These are phyloP conservation scores for Magallana ariakensis DNA, from an alignment of 1,140 invertebrate genomes.

Conservation along the genomic window DNA sequence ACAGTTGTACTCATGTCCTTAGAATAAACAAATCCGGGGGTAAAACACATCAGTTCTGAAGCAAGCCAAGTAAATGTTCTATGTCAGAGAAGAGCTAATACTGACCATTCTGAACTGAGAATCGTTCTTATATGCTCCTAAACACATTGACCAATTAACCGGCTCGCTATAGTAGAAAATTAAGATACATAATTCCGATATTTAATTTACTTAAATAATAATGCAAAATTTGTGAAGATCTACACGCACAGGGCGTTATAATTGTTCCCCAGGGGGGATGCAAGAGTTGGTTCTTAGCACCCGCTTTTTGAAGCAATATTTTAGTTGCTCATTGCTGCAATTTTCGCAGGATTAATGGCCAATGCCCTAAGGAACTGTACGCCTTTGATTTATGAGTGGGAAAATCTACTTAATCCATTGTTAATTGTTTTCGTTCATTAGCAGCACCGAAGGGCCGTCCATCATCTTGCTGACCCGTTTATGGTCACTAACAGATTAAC, in stretches of 20 bases:
- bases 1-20: not conserved
- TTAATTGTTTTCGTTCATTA: not conserved
- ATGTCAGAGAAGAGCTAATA: not conserved
- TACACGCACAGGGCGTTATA: not conserved
- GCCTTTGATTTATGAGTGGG: slow-evolving; percentile 12
- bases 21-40: not conserved
- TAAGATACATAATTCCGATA: slow-evolving; percentile 17
- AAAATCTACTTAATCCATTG: slow-evolving; percentile 3
- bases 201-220: not conserved
- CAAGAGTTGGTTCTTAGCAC: not conserved
- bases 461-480: slow-evolving; percentile 25
- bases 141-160: slow-evolving; percentile 10
- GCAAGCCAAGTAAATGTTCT: not conserved
- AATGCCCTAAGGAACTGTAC: not conserved
- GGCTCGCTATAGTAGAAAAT: not conserved
- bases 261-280: not conserved
- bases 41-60: not conserved
- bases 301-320: slow-evolving; percentile 28
- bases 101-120: not conserved
- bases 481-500: not conserved
- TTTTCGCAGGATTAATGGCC: slow-evolving; percentile 11
- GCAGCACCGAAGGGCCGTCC: not conserved
- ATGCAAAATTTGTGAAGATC: slow-evolving; percentile 26
- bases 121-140: not conserved
- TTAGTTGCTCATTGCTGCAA: not conserved